Evolutionary conservation across 1,140 invertebrate species (phyloP).

Genomic region (Pectinophora gossypiella): DNA sequence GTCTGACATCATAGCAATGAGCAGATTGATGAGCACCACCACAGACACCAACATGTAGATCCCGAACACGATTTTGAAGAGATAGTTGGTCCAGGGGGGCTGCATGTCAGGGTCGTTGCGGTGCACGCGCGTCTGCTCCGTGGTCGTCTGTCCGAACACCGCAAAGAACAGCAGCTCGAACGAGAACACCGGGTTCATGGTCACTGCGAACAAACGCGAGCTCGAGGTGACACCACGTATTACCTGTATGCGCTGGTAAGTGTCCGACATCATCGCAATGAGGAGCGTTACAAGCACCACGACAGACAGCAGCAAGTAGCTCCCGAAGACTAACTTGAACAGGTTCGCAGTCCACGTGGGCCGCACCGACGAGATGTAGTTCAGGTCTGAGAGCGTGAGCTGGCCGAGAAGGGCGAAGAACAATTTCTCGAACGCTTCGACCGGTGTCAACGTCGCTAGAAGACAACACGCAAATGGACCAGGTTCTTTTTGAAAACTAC

Average conservation of each 20-base stretch:
- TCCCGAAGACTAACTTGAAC: slow-evolving; percentile 93
- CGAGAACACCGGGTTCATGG: slow-evolving; percentile 90
- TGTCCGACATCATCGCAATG: slow-evolving; percentile 99
- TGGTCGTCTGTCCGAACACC: slow-evolving; percentile 97
- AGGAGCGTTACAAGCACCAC: slow-evolving; percentile 98
- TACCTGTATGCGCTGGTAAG: slow-evolving; percentile 97
- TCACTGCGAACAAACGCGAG: slow-evolving; percentile 84
- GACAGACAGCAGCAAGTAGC: slow-evolving; percentile 98
- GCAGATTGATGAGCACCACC: slow-evolving; percentile 98
- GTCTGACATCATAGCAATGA: slow-evolving; percentile 99
- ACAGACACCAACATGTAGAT: slow-evolving; percentile 99
- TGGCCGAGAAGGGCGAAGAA: slow-evolving; percentile 99
- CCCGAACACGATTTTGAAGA: slow-evolving; percentile 89
- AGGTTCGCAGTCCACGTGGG: slow-evolving; percentile 87
- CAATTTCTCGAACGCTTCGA: slow-evolving; percentile 95
- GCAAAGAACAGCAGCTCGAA: slow-evolving; percentile 99
- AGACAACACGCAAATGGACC: slow-evolving; percentile 66
- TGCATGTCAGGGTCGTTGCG: slow-evolving; percentile 76
- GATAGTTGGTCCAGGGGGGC: slow-evolving; percentile 84
- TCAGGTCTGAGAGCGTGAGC: slow-evolving; percentile 91
- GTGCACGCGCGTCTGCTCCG: slow-evolving; percentile 85
- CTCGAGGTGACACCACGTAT: slow-evolving; percentile 52
- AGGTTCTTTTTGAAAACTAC: slow-evolving; percentile 30
- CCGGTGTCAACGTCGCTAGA: slow-evolving; percentile 88
- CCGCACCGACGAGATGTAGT: slow-evolving; percentile 79